Base-by-base conservation (phyloP, 2,888 invertebrate genomes). In the Agriopis marginaria region DNA sequence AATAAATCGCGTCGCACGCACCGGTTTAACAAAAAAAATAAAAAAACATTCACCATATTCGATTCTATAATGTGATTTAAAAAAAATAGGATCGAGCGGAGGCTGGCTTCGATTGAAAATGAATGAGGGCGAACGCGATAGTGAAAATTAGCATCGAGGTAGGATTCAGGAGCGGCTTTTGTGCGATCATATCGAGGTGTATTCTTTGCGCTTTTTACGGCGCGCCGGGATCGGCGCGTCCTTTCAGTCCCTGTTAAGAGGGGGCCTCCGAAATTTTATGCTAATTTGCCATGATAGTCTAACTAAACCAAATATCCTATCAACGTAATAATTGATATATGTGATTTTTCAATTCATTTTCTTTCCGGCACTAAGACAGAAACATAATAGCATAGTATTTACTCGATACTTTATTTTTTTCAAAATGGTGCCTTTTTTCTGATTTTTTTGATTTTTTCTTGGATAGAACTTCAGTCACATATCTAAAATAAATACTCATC, bases 131-230 rank as follows among this genome's bases (percentile, higher is more conserved):
- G 93, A 91, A 86, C 89, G 90, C 93, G 94, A 94, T 94, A 94
- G 94, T 93, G 93, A 94, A 94, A 94, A 94, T 94, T 94, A 94
- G 94, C 94, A 94, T 94, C 89, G 94, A 92, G 91, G 90, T 88
- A 90, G 92, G 92, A 92, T 91, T 89, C 92, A 91, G 92, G 86
- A 91, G 92, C 93, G 93, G 91, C 89, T 91, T 94, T 94, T 94
- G 94, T 94, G 93, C 91, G 94, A 94, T 94, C 93, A 93, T 93
- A 94, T 94, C 94, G 91, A 92, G 91, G 90, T 92, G 93, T 94
- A 93, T 94, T 93, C 93, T 94, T 93, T 93, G 93, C 91, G 92
- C 93, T 93, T 93, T 93, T 93, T 93, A 92, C 92, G 89, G 90
- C 85, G 84, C 87, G 86, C 85, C 87, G 87, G 83, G 86, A 82